Evolutionary conservation across 2,888 invertebrate genomes (phyloP), one percentile per base, ranked within the genome.

Genomic region (Xylota sylvarum): DNA sequence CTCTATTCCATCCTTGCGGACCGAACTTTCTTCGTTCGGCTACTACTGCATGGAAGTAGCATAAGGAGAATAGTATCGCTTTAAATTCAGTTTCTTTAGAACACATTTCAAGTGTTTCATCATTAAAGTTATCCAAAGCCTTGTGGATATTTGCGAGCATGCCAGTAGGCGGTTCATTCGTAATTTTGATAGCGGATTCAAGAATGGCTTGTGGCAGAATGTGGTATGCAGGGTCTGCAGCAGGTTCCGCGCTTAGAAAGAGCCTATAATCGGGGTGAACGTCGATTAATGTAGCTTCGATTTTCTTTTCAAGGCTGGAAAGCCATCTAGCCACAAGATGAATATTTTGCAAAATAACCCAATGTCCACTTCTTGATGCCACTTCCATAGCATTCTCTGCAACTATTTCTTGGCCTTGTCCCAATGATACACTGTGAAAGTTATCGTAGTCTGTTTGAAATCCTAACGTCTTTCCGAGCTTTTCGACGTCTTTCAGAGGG

Each of bases 81-180:
- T 98, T 98, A 91, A 98, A 98, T 92, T 98, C 98, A 0, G 97
- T 95, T 93, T 98, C 98, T 91, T 97, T 97, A 73, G 97, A 96
- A 92, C 97, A 98, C 95, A 96, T 96, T 92, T 98, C 98, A 70
- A 98, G 93, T 0, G 97, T 98, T 92, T 98, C 98, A 93, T 98
- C 98, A 90, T 93, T 96, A 93, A 98, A 98, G 93, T 97, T 97
- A 90, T 97, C 97, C 84, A 98, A 92, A 1, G 98, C 96, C 93
- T 98, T 98, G 92, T 98, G 98, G 40, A 98, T 94, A 92, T 98
- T 98, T 1, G 98, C 98, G 93, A 95, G 95, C 97, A 98, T 98
- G 35, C 98, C 98, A 7, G 97, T 97, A 0, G 98, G 98, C 0
- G 98, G 98, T 92, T 98, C 98, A 90, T 98, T 98, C 2, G 98